phyloP scores from a whole-genome alignment of 1,140 invertebrate species.

The Gonioctena quinquepunctata region DNA sequence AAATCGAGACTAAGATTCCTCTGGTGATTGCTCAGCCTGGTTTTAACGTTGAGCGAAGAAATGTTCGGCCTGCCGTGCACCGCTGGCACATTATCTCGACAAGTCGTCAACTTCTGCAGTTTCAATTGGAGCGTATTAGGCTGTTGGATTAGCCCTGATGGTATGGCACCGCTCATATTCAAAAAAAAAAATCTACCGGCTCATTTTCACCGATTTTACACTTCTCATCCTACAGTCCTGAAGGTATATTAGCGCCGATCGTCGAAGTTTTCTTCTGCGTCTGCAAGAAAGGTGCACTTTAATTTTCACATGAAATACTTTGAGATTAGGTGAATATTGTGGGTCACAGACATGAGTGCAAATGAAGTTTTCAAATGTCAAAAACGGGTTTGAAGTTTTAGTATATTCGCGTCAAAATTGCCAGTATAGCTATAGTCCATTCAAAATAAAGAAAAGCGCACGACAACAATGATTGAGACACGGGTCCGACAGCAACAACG shows the following conservation, averaged over 20 bases:
- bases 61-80: conserved; percentile 65
- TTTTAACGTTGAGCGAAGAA: conserved; percentile 59
- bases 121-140: conserved; percentile 3
- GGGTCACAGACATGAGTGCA: background rate
- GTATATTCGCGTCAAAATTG: too few relatives aligned
- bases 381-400: too few relatives aligned
- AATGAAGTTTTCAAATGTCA: background rate
- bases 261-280: background rate
- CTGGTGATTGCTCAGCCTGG: conserved; percentile 72
- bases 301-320: background rate
- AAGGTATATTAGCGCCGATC: too few relatives aligned
- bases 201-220: background rate
- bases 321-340: background rate
- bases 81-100: conserved; percentile 55
- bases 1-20: conserved; percentile 78
- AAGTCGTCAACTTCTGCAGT: conserved; percentile 9
- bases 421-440: too few relatives aligned
- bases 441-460: too few relatives aligned
- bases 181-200: background rate
- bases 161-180: background rate
- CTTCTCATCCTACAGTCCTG: background rate
- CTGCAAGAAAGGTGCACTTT: background rate
- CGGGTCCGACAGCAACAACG: too few relatives aligned
- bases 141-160: background rate
- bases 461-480: too few relatives aligned